A percentile compares a stretch with the other conserved stretches of the same genome.
phyloP scores from a whole-genome alignment of 2,797 vertebrate species.

The Rhabdomys pumilio region DNA sequence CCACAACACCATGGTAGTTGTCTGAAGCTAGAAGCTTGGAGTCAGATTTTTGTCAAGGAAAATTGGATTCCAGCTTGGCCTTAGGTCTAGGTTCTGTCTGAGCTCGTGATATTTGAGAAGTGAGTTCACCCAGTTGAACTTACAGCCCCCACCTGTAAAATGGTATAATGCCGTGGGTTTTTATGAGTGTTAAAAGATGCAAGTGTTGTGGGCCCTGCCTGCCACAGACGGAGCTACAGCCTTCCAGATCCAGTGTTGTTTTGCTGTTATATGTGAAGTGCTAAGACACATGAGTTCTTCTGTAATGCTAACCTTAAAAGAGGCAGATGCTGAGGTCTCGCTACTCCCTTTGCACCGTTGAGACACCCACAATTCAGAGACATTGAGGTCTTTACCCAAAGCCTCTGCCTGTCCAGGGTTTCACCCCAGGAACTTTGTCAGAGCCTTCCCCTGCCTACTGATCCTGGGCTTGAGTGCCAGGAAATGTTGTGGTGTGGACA shows the following conservation, averaged over 20 bases:
- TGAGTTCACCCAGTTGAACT: not conserved
- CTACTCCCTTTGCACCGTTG: not conserved
- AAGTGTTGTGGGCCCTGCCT: not conserved
- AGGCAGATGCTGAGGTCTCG: not conserved
- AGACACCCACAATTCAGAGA: not conserved
- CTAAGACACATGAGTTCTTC: no score
- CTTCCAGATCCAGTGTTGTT: not conserved
- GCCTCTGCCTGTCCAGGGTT: not conserved
- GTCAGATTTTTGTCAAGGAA: not conserved
- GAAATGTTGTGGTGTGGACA: not conserved
- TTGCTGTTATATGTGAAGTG: no score
- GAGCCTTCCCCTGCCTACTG: not conserved
- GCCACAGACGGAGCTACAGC: not conserved
- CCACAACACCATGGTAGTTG: not conserved
- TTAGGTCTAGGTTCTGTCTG: conserved; percentile 20
- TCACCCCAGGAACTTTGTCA: not conserved
- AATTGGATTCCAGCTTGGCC: not conserved
- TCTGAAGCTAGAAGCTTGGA: not conserved
- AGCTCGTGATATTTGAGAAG: not conserved
- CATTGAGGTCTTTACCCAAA: not conserved
- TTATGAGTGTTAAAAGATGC: not conserved
- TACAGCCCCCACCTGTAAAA: conserved; percentile 3
- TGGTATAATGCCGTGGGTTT: not conserved
- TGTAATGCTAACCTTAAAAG: not conserved
- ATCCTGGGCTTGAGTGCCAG: not conserved